Conservation (phyloP, 2,888 invertebrate genomes). For the Arrhopalites spinosus region DNA sequence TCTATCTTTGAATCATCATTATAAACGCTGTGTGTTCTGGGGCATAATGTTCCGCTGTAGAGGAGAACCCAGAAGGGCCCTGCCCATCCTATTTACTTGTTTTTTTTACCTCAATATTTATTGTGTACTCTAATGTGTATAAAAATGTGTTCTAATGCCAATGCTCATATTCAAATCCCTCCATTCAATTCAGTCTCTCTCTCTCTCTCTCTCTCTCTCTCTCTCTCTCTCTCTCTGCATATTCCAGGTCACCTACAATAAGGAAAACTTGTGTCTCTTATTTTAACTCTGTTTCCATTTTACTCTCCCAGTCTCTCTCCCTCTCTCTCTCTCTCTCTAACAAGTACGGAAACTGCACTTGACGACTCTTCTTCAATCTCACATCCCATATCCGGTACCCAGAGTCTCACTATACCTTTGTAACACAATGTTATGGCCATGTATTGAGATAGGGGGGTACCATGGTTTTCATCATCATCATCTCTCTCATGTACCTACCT, state of each 20-base stretch:
- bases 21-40: slow-evolving; percentile 36
- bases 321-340: no score
- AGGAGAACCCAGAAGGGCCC: slow-evolving; percentile 19
- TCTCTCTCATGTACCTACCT: no score
- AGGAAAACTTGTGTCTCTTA: not conserved
- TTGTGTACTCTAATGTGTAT: not conserved
- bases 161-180: not conserved
- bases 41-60: slow-evolving; percentile 35
- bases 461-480: no score
- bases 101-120: not conserved
- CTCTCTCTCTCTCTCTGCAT: no score
- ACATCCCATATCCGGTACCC: no score
- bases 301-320: not conserved
- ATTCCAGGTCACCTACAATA: no score
- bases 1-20: slow-evolving; percentile 32
- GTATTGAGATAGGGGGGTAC: no score
- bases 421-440: no score
- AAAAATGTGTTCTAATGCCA: not conserved
- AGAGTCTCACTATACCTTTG: no score
- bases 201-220: not conserved
- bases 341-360: no score
- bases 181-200: not conserved
- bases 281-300: not conserved
- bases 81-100: slow-evolving; percentile 17
- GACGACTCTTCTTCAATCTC: no score